Evolutionary conservation across 2,797 vertebrate species (phyloP).

Genomic region (Chrysocyon brachyurus): DNA sequence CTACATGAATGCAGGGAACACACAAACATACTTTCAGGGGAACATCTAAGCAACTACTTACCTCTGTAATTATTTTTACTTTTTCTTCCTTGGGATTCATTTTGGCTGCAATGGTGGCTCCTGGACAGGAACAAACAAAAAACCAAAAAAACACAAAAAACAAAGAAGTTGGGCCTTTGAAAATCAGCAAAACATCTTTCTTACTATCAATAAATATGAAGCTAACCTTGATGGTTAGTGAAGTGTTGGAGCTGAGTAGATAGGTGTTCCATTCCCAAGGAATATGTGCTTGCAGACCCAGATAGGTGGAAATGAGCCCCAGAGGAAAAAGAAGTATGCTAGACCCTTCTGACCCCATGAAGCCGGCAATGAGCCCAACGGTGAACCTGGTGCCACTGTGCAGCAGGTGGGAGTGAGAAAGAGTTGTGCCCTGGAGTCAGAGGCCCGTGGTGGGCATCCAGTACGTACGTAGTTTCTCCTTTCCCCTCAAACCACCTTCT

Average conservation of each 20-base stretch:
- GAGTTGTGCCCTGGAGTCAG: background rate
- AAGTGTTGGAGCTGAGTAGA: background rate
- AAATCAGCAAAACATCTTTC: background rate
- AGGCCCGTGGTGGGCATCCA: background rate
- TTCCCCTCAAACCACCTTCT: background rate
- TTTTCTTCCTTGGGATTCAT: constrained; percentile 86
- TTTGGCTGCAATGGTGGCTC: constrained; percentile 84
- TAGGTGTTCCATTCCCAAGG: background rate
- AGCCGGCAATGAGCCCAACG: background rate
- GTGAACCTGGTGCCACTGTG: background rate
- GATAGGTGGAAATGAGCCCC: background rate
- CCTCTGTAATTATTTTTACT: constrained; percentile 87
- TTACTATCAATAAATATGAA: background rate
- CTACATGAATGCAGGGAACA: accelerated
- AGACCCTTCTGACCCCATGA: accelerated
- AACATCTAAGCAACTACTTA: constrained; percentile 70
- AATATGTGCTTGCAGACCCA: background rate
- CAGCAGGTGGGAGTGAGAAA: background rate
- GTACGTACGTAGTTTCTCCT: accelerated
- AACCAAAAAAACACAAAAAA: background rate
- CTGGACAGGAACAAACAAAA: constrained; percentile 79
- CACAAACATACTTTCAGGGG: background rate
- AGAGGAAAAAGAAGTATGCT: background rate
- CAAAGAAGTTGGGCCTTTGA: background rate
- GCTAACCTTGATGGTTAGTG: accelerated